Evolutionary conservation across 2,888 invertebrate genomes (phyloP), one percentile per base, ranked within the genome.

Genomic region (Phyllotreta striolata): DNA sequence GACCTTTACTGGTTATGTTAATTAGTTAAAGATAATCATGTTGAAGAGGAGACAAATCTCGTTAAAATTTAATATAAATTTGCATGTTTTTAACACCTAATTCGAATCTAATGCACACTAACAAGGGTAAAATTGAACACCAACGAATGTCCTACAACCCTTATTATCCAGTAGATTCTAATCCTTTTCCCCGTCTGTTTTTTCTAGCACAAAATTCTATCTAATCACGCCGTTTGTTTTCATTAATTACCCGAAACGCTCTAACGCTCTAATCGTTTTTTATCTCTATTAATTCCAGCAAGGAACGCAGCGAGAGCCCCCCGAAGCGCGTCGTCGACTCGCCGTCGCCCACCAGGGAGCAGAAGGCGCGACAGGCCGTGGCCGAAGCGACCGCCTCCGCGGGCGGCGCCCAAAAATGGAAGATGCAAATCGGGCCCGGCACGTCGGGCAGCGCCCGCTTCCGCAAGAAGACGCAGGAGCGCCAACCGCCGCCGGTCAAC

Each of bases 371-470:
- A 37, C 79, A 87, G 82, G 81, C 84, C 78, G 74, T 71, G 34
- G 82, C 79, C 71, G 86, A 79, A 78, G 83, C 70, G 64, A 83
- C 79, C 77, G 83, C 79, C 77, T 84, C 75, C 77, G 86, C 76
- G 70, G 82, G 78, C 81, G 82, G 78, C 81, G 84, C 76, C 80
- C 84, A 79, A 65, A 89, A 89, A 79, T 89, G 89, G 88, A 89
- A 89, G 80, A 89, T 89, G 89, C 87, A 88, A 73, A 87, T 88
- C 81, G 87, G 85, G 68, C 84, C 86, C 43, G 85, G 85, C 34
- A 84, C 85, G 51, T 85, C 78, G 1, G 75, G 78, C 57, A 74
- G 76, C 62, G 79, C 81, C 71, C 86, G 88, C 70, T 85, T 87
- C 52, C 87, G 88, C 79, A 88, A 88, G 81, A 88, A 88, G 72